Evolutionary conservation across 2,888 invertebrate species (phyloP).

Genomic region (Acanthosoma haemorrhoidale): DNA sequence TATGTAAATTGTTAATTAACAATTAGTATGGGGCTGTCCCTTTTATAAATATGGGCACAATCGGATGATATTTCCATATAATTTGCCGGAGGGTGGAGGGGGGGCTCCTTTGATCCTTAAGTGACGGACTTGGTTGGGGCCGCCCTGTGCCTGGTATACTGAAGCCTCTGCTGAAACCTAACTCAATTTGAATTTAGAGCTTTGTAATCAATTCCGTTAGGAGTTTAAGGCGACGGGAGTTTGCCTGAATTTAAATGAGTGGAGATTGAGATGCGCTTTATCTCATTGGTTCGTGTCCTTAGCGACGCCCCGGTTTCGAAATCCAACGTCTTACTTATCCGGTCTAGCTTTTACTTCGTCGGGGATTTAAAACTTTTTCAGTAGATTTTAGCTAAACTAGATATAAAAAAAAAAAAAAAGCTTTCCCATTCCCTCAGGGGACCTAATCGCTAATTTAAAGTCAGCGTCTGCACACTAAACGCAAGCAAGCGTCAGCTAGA

Average conservation of each 20-base stretch:
- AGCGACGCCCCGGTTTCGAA: background rate
- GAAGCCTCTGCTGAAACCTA: background rate
- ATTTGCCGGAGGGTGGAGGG: background rate
- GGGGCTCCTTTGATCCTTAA: slow-evolving; percentile 6
- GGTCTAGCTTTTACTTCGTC: background rate
- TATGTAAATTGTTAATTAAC: background rate
- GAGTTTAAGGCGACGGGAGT: slow-evolving; percentile 3
- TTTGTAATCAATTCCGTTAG: slow-evolving; percentile 12
- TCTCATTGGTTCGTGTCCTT: background rate
- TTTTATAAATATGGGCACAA: background rate
- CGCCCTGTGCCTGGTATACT: too few species aligned
- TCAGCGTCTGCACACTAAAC: too few species aligned
- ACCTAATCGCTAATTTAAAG: too few species aligned
- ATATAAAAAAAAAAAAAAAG: too few species aligned
- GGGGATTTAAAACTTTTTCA: too few species aligned
- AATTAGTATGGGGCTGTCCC: background rate
- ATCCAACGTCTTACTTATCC: background rate
- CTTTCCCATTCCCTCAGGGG: too few species aligned
- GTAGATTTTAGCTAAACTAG: too few species aligned
- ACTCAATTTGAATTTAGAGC: slow-evolving; percentile 12
- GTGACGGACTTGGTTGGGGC: background rate
- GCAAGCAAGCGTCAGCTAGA: too few species aligned
- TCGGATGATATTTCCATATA: slow-evolving; percentile 2
- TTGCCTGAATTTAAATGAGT: slow-evolving; percentile 12
- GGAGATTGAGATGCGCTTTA: background rate